phyloP scores from a whole-genome alignment of 2,113 vertebrate genomes.

The Gasterosteus aculeatus region DNA sequence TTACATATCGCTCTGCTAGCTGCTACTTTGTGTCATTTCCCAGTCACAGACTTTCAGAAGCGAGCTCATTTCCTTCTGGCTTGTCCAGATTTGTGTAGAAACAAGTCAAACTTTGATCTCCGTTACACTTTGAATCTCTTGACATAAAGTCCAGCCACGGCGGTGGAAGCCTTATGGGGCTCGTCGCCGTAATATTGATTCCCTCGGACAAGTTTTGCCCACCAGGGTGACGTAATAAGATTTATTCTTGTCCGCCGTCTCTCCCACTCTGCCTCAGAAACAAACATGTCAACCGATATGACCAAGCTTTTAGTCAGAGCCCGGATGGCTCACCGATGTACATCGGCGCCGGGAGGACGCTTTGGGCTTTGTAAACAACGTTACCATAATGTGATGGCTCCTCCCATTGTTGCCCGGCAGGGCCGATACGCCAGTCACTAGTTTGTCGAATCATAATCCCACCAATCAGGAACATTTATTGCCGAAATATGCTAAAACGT shows the following conservation, averaged over 20 bases:
- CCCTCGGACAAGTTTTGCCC: slow-evolving; percentile 35
- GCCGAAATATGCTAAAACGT: too few relatives aligned
- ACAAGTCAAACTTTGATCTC: neutral
- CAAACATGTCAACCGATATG: slow-evolving; percentile 9
- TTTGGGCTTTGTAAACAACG: neutral
- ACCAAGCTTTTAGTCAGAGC: slow-evolving; percentile 47
- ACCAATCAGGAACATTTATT: too few relatives aligned
- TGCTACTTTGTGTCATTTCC: too few relatives aligned
- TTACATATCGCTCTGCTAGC: too few relatives aligned
- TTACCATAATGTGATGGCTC: too few relatives aligned
- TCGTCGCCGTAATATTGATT: slow-evolving; percentile 35
- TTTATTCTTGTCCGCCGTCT: slow-evolving; percentile 27
- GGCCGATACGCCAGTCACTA: neutral
- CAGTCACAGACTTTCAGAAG: too few relatives aligned
- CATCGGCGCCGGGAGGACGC: neutral
- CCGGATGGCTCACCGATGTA: slow-evolving; percentile 21
- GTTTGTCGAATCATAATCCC: neutral
- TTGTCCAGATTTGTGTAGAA: neutral
- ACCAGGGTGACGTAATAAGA: slow-evolving; percentile 16
- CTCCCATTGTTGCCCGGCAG: too few relatives aligned
- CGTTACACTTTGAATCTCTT: slow-evolving; percentile 8
- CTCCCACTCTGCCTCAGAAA: neutral
- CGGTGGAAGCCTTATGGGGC: slow-evolving; percentile 15
- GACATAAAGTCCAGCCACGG: neutral
- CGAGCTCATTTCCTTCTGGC: too few relatives aligned